A percentile compares a stretch with the other conserved stretches of the same genome.
phyloP scores from a whole-genome alignment of 1,140 invertebrate genomes.

The Phocides pigmalion region DNA sequence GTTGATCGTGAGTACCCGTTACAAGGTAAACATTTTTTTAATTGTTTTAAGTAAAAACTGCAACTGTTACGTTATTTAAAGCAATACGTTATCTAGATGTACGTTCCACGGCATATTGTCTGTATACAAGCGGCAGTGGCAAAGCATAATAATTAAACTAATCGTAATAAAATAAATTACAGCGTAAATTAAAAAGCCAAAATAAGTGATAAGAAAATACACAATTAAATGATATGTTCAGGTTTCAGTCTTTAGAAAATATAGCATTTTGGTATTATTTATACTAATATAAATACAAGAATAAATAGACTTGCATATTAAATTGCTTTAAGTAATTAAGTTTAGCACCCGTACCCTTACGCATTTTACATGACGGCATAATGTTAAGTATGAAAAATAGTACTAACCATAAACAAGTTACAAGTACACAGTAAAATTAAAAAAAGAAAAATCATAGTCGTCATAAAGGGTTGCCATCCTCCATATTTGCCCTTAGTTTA shows the following conservation, averaged over 20 bases:
- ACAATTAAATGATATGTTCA: constrained; percentile 75
- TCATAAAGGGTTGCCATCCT: not conserved
- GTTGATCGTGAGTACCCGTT: too few relatives aligned
- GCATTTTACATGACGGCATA: constrained; percentile 32
- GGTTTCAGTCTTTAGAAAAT: constrained; percentile 73
- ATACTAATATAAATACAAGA: constrained; percentile 39
- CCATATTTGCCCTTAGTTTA: not conserved
- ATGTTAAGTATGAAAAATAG: constrained; percentile 25
- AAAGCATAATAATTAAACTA: constrained; percentile 12
- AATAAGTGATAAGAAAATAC: constrained; percentile 48
- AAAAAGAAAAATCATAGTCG: not conserved
- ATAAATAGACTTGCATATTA: constrained; percentile 36
- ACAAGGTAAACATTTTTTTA: too few relatives aligned
- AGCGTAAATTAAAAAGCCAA: constrained; percentile 21
- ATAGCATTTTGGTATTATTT: constrained; percentile 50
- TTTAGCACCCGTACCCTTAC: constrained; percentile 36
- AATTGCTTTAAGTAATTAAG: constrained; percentile 32
- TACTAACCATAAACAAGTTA: not conserved
- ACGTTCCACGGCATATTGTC: not conserved
- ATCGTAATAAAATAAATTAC: constrained; percentile 22
- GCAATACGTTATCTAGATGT: too few relatives aligned
- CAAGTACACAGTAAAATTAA: not conserved
- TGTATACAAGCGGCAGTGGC: not conserved
- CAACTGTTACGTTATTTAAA: not conserved
- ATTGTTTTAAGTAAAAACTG: too few relatives aligned